Percentiles rank a stretch among this genome's conserved stretches.
These are phyloP conservation scores for Saguinus imperator DNA, from an alignment of 2,113 vertebrate species.

Conservation along the genomic window DNA sequence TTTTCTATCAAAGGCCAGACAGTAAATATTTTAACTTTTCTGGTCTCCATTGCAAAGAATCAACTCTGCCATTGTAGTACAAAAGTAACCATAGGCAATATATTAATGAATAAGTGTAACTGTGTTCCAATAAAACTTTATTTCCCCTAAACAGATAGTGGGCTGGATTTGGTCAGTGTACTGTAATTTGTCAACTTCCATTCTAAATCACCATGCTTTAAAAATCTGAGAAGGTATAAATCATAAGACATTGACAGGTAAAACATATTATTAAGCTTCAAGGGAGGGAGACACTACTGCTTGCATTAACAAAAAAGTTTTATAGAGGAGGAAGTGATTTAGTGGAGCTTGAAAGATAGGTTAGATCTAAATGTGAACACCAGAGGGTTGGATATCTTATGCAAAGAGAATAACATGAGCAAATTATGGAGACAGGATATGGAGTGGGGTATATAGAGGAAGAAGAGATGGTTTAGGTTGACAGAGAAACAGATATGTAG, in stretches of 20 bases:
- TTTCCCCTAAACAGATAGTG: background rate
- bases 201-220: background rate
- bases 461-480: background rate
- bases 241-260: background rate
- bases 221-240: background rate
- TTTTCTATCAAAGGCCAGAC: background rate
- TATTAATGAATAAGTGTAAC: background rate
- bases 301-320: background rate
- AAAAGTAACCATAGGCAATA: background rate
- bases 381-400: background rate
- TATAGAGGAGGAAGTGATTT: background rate
- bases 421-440: background rate
- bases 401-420: background rate
- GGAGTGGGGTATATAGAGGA: background rate
- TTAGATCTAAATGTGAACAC: background rate
- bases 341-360: background rate
- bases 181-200: background rate
- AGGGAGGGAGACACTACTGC: background rate
- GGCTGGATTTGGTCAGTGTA: background rate
- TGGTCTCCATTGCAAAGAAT: background rate
- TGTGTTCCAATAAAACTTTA: constrained; percentile 4
- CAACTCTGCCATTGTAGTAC: background rate
- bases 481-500: background rate
- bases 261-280: background rate
- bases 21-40: constrained; percentile 44